Conservation (phyloP, 1,140 invertebrate genomes). For the Rhopalosiphum padi region DNA sequence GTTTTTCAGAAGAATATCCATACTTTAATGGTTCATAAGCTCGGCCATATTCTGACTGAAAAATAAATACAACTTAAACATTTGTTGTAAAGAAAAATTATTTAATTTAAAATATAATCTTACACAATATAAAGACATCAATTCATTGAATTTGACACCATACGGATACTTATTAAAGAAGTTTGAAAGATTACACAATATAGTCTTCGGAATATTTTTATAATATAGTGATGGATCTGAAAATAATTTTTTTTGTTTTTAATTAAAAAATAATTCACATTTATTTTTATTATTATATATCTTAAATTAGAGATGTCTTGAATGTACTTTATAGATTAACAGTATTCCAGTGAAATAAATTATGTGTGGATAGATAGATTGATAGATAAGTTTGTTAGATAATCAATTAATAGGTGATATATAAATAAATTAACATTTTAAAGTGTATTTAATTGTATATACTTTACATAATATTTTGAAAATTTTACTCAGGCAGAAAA, state of each 20-base stretch:
- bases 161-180: background rate
- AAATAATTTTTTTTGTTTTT: background rate
- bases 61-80: background rate
- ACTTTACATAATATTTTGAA: too few species aligned
- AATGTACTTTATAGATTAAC: background rate
- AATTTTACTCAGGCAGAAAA: too few species aligned
- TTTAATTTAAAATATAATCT: background rate
- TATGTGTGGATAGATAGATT: too few species aligned
- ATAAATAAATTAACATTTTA: too few species aligned
- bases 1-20: conserved; percentile 40
- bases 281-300: background rate
- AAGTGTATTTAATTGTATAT: too few species aligned
- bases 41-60: conserved; percentile 26
- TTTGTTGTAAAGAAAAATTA: background rate
- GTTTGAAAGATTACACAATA: background rate
- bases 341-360: background rate
- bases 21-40: conserved; percentile 43
- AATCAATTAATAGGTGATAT: too few species aligned
- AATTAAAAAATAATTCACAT: background rate
- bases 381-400: too few species aligned
- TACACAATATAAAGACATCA: conserved; percentile 26
- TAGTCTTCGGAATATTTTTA: conserved; percentile 44
- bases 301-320: background rate
- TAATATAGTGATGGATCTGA: conserved; percentile 14
- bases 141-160: background rate